These are phyloP conservation scores for Belonocnema kinseyi DNA, from an alignment of 1,140 invertebrate genomes.

Conservation along the genomic window DNA sequence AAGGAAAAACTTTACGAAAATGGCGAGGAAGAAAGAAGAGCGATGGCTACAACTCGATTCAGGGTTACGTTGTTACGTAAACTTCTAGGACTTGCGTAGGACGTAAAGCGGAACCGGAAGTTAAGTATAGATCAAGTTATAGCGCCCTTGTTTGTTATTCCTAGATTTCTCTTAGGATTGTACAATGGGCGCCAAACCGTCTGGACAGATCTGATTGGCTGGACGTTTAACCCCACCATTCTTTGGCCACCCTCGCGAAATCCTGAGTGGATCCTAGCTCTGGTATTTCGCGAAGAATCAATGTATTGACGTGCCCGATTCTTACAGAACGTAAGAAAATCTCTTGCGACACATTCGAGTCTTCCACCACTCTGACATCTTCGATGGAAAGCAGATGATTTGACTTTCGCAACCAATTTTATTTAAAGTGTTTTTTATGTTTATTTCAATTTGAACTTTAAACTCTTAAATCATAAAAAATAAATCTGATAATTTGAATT, in stretches of 20 bases:
- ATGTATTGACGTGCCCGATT: conserved; percentile 34
- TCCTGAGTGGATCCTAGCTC: conserved; percentile 35
- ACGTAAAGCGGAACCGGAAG: conserved; percentile 47
- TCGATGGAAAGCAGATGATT: not conserved
- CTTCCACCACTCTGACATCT: not conserved
- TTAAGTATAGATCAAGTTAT: conserved; percentile 36
- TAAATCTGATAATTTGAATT: no score
- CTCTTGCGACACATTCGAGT: conserved; percentile 1
- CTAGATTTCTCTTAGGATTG: conserved; percentile 48
- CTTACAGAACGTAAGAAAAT: conserved; percentile 30
- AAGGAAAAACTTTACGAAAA: no score
- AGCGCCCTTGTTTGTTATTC: conserved; percentile 57
- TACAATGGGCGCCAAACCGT: conserved; percentile 65
- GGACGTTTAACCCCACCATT: conserved; percentile 42
- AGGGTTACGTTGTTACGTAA: no score
- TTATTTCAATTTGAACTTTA: no score
- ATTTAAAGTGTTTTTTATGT: no score
- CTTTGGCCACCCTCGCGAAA: conserved; percentile 38
- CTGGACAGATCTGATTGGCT: conserved; percentile 59
- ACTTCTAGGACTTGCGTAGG: conserved; percentile 19
- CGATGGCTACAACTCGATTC: no score
- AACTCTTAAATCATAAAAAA: no score
- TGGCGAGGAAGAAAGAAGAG: no score
- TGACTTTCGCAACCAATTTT: not conserved
- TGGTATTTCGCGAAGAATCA: conserved; percentile 40